Conservation (phyloP, 2,113 vertebrate species). For the Uropsilus gracilis region DNA sequence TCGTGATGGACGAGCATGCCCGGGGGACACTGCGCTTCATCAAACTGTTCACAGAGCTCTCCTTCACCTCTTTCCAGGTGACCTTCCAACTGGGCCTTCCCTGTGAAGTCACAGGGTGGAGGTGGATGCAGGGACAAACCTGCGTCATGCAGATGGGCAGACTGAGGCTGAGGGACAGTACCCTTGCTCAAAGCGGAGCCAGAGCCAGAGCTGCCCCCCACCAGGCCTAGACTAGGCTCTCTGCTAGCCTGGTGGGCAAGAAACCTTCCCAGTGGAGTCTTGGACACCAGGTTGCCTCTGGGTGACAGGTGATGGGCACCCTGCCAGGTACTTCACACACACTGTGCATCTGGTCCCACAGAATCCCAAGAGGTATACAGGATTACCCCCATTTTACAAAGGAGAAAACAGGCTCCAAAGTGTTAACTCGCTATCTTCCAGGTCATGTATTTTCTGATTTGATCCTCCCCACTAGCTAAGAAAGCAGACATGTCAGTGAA, state of each 20-base stretch:
- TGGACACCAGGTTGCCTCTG: background rate
- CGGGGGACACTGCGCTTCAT: constrained; percentile 88
- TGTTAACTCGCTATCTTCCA: background rate
- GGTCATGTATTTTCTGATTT: background rate
- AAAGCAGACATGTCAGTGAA: fast-evolving
- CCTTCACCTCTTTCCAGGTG: constrained; percentile 93
- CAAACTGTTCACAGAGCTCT: constrained; percentile 92
- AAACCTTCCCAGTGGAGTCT: background rate
- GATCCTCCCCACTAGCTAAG: background rate
- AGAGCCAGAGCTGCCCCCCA: background rate
- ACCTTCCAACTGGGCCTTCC: fast-evolving
- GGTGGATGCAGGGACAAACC: background rate
- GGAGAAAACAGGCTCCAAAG: background rate
- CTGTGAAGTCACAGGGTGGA: background rate
- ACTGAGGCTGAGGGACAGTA: background rate
- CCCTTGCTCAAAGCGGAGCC: too few species aligned
- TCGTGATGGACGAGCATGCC: constrained; percentile 89
- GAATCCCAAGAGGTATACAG: background rate
- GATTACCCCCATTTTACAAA: background rate
- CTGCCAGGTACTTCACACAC: background rate
- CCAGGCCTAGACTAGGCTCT: background rate
- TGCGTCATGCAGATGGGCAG: background rate
- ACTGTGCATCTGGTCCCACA: background rate
- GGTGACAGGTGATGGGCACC: background rate
- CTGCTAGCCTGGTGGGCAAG: background rate